Percentiles rank a stretch among this genome's conserved stretches.
Conservation (phyloP, 2,888 invertebrate genomes). For the Torymus auratus region DNA sequence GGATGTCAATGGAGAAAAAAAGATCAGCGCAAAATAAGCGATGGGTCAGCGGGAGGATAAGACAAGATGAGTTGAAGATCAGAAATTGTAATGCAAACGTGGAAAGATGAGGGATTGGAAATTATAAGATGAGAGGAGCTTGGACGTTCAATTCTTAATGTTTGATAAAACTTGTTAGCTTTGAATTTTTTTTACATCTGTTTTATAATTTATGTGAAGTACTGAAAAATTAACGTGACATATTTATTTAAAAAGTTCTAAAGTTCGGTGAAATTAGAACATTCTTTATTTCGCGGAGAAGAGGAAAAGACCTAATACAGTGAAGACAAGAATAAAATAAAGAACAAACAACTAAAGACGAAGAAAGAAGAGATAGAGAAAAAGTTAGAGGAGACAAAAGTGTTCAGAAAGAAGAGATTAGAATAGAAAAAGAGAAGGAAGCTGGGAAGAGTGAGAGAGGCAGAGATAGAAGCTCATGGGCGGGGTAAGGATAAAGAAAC, state of each 20-base stretch:
- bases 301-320: neutral
- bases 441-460: neutral
- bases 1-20: constrained; percentile 19
- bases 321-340: neutral
- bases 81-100: constrained; percentile 45
- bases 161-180: no score
- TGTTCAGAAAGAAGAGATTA: constrained; percentile 27
- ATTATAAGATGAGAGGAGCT: no score
- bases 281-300: neutral
- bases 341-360: neutral
- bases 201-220: no score
- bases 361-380: neutral
- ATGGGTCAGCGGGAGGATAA: constrained; percentile 44
- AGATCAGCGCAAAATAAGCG: constrained; percentile 11
- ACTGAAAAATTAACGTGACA: no score
- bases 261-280: no score
- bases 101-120: constrained; percentile 16
- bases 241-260: no score
- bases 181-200: no score
- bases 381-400: constrained; percentile 10
- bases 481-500: constrained; percentile 2
- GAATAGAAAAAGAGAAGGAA: constrained; percentile 31
- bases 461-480: neutral
- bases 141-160: no score
- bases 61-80: constrained; percentile 41